Evolutionary conservation across 2,888 invertebrate species (phyloP), one percentile per base, ranked within the genome.

Genomic region (Epinotia brunnichana): DNA sequence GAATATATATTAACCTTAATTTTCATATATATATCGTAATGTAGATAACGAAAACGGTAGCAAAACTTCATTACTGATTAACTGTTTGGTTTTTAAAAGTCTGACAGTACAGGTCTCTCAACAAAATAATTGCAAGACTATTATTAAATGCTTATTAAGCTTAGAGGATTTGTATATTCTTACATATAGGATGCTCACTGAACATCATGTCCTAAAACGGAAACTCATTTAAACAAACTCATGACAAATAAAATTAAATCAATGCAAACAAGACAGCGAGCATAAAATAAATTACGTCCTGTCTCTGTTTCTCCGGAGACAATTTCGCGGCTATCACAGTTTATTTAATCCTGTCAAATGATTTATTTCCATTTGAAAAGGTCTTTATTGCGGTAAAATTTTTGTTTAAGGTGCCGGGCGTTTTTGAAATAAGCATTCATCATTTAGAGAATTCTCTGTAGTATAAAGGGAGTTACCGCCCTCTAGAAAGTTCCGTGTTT

Each of bases 341-440:
- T 73, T 64, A 75, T 75, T 70, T 70, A 75, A 73, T 70, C 67
- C 70, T 75, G 60, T 64, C 70, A 72, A 75, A 68, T 75, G 64
- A 73, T 75, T 75, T 73, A 73, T 75, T 75, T 75, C 73, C 67
- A 73, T 73, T 70, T 61, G 67, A 63, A 67, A 73, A 73, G 61
- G 21, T 63, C 17, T 66, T 74, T 74, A 72, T 72, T 66, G 39
- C 68, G 69, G 70, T 39, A n/a, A 61, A 71, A 64, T 66, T 72
- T 67, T 67, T 71, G 64, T 66, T 74, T 60, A 70, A 53, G 63
- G 57, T 48, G 56, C 39, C 19, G 44, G 56, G 67, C 56, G 61
- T 44, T n/a, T 72, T 72, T 35, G 67, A 56, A 62, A 66, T 60
- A 59, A 54, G 60, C 61, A 44, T 71, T 61, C 44, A 71, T 67